A percentile compares a stretch with the other conserved stretches of the same genome.
Conservation (phyloP, 1,140 invertebrate species). For the Asbolus verrucosus region DNA sequence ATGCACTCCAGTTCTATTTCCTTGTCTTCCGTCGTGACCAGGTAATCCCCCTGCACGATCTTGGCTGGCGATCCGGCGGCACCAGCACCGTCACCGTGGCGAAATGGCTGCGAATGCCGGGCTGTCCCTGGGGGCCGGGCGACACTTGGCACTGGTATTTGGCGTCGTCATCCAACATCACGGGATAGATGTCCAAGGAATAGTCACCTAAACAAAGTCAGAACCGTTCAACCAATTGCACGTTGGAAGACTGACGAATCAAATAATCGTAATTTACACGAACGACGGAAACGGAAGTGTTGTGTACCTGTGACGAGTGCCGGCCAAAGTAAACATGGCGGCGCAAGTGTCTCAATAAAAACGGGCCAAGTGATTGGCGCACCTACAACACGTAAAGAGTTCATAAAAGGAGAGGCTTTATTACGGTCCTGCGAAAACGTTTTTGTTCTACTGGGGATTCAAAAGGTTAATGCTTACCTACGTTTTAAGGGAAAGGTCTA, state of each 20-base stretch:
- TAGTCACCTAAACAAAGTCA: conserved; percentile 80
- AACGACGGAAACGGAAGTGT: no score
- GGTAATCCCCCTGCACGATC: conserved; percentile 85
- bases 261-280: conserved; percentile 15
- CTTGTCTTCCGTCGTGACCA: conserved; percentile 88
- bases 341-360: conserved; percentile 43
- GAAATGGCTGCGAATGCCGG: conserved; percentile 84
- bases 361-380: conserved; percentile 53
- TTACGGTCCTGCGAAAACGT: conserved; percentile 59
- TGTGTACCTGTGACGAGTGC: not conserved
- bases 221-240: conserved; percentile 18
- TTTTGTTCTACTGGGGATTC: conserved; percentile 55
- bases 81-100: conserved; percentile 89
- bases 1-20: conserved; percentile 91
- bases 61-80: conserved; percentile 88
- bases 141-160: conserved; percentile 91
- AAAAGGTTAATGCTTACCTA: conserved; percentile 61
- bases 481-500: conserved; percentile 56
- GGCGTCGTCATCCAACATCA: conserved; percentile 91
- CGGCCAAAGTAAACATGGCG: conserved; percentile 36
- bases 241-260: conserved; percentile 2
- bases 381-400: conserved; percentile 59
- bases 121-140: conserved; percentile 76
- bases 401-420: conserved; percentile 61
- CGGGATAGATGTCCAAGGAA: conserved; percentile 87